Conservation (phyloP, 2,888 invertebrate species). For the Callinectes sapidus region DNA sequence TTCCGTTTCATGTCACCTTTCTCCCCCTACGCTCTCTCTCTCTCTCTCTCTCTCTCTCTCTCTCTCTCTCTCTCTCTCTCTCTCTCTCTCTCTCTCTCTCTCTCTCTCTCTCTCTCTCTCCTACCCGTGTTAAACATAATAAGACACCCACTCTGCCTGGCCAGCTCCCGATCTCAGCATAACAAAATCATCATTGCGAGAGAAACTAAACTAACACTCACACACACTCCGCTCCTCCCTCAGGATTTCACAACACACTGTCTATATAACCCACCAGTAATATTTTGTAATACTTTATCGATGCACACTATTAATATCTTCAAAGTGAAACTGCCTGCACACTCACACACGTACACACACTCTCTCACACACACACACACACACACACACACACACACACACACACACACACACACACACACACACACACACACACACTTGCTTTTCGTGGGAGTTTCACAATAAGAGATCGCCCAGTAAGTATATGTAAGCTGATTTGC, state of each 20-base stretch:
- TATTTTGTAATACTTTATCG: constrained; percentile 16
- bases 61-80: constrained; percentile 1
- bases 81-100: neutral
- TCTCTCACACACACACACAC: neutral
- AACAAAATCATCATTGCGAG: neutral
- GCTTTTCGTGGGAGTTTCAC: neutral
- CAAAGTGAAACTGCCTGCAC: neutral
- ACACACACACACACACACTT: neutral
- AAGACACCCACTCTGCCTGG: neutral
- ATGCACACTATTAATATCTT: neutral
- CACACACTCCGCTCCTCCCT: neutral
- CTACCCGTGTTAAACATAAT: neutral
- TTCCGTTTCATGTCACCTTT: neutral
- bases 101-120: neutral
- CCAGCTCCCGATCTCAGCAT: neutral
- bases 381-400: constrained; percentile 6
- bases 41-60: constrained; percentile 1
- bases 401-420: constrained; percentile 12
- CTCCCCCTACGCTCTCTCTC: neutral
- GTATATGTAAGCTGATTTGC: neutral
- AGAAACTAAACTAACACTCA: neutral
- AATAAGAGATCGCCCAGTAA: neutral
- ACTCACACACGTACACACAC: constrained; percentile 5
- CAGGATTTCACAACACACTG: neutral
- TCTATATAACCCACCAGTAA: neutral